Base-by-base conservation (phyloP, 2,888 invertebrate genomes). In the Pseudococcus jackbeardsleyi region DNA sequence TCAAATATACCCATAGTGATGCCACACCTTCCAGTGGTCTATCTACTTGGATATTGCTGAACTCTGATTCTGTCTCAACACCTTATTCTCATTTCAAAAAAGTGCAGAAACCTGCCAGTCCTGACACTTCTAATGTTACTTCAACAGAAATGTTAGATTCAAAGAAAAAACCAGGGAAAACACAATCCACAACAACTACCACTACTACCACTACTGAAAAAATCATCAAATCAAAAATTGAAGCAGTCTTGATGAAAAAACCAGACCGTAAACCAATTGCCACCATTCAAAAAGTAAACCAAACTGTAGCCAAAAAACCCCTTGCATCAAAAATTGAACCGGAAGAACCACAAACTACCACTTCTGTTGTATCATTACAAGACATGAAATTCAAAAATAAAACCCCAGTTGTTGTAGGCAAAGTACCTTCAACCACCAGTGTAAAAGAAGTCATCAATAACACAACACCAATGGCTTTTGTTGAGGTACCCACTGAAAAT, bases 1-100 rank as follows among this genome's bases (percentile, higher is more conserved):
- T 88, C 82, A 87, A 87, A 72, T 89, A 89, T 72, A 85, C 88
- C 12, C 89, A 89, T 39, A 79, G 85, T 22, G 86, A 88, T 46
- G 89, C 89, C 9, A 89, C 89, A 26, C 89, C 90, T 9, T 87
- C 90, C 0, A 94, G 94, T 91, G 95, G 95, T 0, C 93, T 96
- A 89, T 96, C 95, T 0, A 96, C 96, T 0, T 96, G 96, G 96
- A 94, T 96, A 89, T 92, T 95, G 22, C 91, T 96, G 22, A 95
- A 95, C 90, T 93, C 93, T 11, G 90, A 90, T 26, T 90, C 90
- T n/a, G 89, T 90, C 19, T 90, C 90, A 7, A 90, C 90, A 17
- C 89, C 89, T 15, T 86, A 87, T 42, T 86, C 90, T 3, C 87
- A 89, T 46, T 46, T 89, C 72, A 54, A 89, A 89, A 64, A 77